Conservation (phyloP, 2,113 vertebrate species). For the Ranitomeya imitator region DNA sequence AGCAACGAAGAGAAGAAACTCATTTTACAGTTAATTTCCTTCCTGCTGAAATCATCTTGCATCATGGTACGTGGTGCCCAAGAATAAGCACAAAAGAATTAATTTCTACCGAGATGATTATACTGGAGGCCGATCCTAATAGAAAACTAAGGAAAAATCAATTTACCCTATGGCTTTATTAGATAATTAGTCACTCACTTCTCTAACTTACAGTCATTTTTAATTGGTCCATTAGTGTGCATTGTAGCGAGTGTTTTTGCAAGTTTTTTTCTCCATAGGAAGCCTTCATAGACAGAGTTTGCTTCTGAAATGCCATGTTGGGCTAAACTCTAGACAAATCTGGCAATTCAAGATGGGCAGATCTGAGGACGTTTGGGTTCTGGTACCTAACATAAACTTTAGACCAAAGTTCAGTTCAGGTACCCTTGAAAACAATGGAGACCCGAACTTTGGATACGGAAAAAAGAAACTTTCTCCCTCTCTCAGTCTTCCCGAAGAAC, state of each 20-base stretch:
- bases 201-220: not conserved
- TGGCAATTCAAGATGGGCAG: too few species aligned
- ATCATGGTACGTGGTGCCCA: not conserved
- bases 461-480: too few species aligned
- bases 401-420: too few species aligned
- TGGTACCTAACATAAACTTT: too few species aligned
- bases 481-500: too few species aligned
- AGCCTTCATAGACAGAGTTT: not conserved
- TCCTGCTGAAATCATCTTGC: not conserved
- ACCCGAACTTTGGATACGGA: too few species aligned
- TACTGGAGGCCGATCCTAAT: conserved; percentile 13
- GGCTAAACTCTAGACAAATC: not conserved
- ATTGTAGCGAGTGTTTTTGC: not conserved
- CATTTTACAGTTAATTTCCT: conserved; percentile 40
- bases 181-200: not conserved
- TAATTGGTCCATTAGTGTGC: not conserved
- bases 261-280: not conserved
- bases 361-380: too few species aligned
- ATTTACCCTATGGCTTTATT: conserved; percentile 11
- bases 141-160: conserved; percentile 3
- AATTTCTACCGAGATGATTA: conserved; percentile 7
- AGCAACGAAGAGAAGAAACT: conserved; percentile 23
- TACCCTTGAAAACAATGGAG: too few species aligned
- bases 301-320: not conserved
- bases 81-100: conserved; percentile 24